Evolutionary conservation across 2,888 invertebrate genomes (phyloP), one percentile per base, ranked within the genome.

Genomic region (Myopa testacea): DNA sequence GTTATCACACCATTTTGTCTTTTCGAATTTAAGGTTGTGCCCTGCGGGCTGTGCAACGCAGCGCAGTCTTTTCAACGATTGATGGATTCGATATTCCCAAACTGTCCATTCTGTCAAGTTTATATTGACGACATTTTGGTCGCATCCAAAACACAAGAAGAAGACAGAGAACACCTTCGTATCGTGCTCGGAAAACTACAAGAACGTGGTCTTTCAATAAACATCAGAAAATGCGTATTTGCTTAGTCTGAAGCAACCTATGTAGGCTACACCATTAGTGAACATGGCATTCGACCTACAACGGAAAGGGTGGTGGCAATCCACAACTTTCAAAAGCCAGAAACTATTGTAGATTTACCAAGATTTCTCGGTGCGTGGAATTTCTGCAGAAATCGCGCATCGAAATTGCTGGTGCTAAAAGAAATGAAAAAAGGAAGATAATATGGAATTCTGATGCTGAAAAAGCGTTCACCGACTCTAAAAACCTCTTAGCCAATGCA

Each of bases 291-390:
- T 4, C 37, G 26, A 16, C 81, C 81, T 7, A 76, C 75, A 5
- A 10, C 19, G 5, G 80, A 82, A 4, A 77, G 79, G 63, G 78
- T 83, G 0, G 38, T 78, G n/a, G 80, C 78, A 0, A 79, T 83
- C 1, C 16, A 26, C 37, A 71, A 81, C 4, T 83, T 63, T 69
- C 62, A 75, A 19, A 58, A 71, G 14, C 82, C 82, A 1, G 19
- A 78, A 26, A 80, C 77, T 16, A 75, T 83, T 0, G 63, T 69
- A 1, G 81, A 82, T 37, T 62, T 83, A 19, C 72, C 80, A 72
- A 63, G 81, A 37, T 83, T 83, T 40, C 58, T 83, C n/a, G 83
- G 81, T 0, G 81, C 82, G 78, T 14, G 81, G 14, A 84, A 82
- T 37, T 81, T 80, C 34, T 79, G 73, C 14, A 45, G 78, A n/a